These are phyloP conservation scores for Acleris cristana DNA, from an alignment of 2,888 invertebrate genomes.

Conservation along the genomic window DNA sequence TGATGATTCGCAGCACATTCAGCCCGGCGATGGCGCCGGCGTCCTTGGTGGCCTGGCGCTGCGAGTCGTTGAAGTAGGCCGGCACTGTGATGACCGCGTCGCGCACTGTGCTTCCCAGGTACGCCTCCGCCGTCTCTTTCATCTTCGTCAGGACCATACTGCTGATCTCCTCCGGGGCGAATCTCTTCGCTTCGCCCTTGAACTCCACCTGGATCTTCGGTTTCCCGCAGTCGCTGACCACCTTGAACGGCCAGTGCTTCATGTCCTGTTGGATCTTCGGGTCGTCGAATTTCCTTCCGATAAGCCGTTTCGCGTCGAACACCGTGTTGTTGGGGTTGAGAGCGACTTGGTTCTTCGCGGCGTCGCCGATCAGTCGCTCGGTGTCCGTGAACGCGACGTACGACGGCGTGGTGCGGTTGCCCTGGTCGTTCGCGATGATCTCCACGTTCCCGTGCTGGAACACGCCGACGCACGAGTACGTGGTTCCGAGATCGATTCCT, in stretches of 20 bases:
- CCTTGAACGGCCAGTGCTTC: slow-evolving; percentile 90
- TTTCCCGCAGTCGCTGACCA: slow-evolving; percentile 84
- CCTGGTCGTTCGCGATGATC: slow-evolving; percentile 91
- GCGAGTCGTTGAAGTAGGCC: slow-evolving; percentile 73
- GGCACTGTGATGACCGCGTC: slow-evolving; percentile 90
- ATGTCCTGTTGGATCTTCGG: slow-evolving; percentile 88
- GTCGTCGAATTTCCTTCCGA: slow-evolving; percentile 89
- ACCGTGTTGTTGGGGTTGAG: slow-evolving; percentile 87
- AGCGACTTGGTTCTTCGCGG: slow-evolving; percentile 86
- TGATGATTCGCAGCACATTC: slow-evolving; percentile 60
- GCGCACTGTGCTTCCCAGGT: slow-evolving; percentile 83
- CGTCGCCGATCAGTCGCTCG: slow-evolving; percentile 83
- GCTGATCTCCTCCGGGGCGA: slow-evolving; percentile 86
- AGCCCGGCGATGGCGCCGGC: slow-evolving; percentile 87
- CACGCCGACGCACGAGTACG: slow-evolving; percentile 89
- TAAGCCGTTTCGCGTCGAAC: slow-evolving; percentile 89
- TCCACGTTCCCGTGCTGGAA: slow-evolving; percentile 88
- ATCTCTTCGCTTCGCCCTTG: slow-evolving; percentile 82
- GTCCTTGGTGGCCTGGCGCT: slow-evolving; percentile 86
- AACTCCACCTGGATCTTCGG: slow-evolving; percentile 85
- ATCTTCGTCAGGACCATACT: slow-evolving; percentile 77
- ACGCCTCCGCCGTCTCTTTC: slow-evolving; percentile 39
- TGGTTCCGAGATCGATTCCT: slow-evolving; percentile 81
- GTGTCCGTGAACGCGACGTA: slow-evolving; percentile 88
- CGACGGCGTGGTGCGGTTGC: slow-evolving; percentile 91